Percentiles rank a stretch among this genome's conserved stretches.
These are phyloP conservation scores for Rhopalosiphum maidis DNA, from an alignment of 1,140 invertebrate species.

Conservation along the genomic window DNA sequence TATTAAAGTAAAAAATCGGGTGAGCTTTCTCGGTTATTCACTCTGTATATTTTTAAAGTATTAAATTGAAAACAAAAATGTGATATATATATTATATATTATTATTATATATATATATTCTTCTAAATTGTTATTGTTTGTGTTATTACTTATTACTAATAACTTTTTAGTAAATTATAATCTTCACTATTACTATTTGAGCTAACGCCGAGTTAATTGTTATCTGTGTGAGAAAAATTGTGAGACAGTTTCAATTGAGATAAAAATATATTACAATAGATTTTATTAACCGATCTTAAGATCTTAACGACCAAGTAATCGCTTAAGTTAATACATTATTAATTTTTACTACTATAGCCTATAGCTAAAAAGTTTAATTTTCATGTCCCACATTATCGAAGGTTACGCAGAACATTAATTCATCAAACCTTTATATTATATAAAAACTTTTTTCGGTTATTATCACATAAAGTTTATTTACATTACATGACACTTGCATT, in stretches of 20 bases:
- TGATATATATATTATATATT: too few species aligned
- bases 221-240: neutral
- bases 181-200: neutral
- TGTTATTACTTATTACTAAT: too few species aligned
- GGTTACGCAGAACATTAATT: neutral
- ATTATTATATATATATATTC: too few species aligned
- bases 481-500: constrained; percentile 11
- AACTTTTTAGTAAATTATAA: neutral
- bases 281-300: neutral
- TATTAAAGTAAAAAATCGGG: too few species aligned
- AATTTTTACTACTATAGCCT: neutral
- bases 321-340: neutral
- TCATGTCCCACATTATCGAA: neutral
- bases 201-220: neutral
- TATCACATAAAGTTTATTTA: neutral
- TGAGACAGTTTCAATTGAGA: neutral
- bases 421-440: neutral
- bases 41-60: neutral
- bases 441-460: neutral
- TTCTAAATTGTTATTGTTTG: neutral
- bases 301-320: neutral
- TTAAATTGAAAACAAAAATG: neutral
- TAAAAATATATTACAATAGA: neutral
- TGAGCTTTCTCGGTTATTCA: neutral
- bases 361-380: neutral